Evolutionary conservation across 2,888 invertebrate species (phyloP).

Genomic region (Syrphus vitripennis): DNA sequence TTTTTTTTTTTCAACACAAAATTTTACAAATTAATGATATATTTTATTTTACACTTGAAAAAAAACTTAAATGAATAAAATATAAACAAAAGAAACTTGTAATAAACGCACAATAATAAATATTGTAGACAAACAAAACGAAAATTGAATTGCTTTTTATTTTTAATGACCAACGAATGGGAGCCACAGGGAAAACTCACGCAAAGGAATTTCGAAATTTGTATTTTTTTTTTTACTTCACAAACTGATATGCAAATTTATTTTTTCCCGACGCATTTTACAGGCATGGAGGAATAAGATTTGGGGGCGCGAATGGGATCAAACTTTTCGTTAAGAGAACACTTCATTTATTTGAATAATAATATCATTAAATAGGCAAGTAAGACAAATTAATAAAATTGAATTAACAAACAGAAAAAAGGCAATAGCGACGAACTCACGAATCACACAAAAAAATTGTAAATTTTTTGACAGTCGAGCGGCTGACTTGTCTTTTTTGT

Average conservation of each 20-base stretch:
- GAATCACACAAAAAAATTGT: not conserved
- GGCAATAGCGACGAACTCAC: not conserved
- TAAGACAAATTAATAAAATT: constrained; percentile 6
- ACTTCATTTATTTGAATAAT: not conserved
- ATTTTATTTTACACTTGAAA: not conserved
- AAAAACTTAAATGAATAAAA: not conserved
- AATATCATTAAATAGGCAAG: not conserved
- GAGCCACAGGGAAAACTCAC: not conserved
- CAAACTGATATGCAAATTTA: constrained; percentile 45
- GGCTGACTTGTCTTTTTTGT: constrained; percentile 43
- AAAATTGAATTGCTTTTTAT: not conserved
- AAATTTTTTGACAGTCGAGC: constrained; percentile 46
- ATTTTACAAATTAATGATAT: not conserved
- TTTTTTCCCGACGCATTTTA: constrained; percentile 33
- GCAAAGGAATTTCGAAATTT: constrained; percentile 44
- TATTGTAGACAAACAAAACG: not conserved
- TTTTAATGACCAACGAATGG: not conserved
- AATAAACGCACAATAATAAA: not conserved
- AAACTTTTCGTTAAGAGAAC: not conserved
- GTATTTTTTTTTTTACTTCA: constrained; percentile 11
- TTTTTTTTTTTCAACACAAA: not conserved
- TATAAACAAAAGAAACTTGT: not conserved
- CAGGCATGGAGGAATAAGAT: not conserved
- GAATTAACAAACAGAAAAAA: constrained; percentile 6
- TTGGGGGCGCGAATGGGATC: not conserved